Base-by-base conservation (phyloP, 2,888 invertebrate species). In the Tryphoninae sp. region DNA sequence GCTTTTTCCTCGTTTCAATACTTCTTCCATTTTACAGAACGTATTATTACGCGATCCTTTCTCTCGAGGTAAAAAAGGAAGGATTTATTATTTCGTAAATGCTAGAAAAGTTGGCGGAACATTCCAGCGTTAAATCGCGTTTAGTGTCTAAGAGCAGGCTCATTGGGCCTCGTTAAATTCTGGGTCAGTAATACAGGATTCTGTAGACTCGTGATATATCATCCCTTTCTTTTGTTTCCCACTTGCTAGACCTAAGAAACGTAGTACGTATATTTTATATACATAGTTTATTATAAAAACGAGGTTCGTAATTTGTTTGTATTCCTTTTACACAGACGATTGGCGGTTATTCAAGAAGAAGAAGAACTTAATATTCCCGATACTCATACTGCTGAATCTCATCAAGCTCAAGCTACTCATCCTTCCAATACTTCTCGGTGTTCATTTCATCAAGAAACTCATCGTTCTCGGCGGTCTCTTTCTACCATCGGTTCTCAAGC, bases 361-460 rank as follows among this genome's bases (percentile, higher is more conserved):
- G 93, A 97, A 97, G 91, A 94, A 96, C 58, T 94, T 97, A 89
- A 96, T 97, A 85, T 80, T 92, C 19, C 92, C 92, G 8, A 55
- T 92, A 68, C 86, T 92, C 2, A 91, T 91, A 62, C 83, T 92
- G 13, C 75, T 92, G 77, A 91, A 92, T 67, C 85, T 92, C 33
- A 40, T 92, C n/a, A 92, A 92, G 82, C 67, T 92, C 64, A 95
- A 95, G 86, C 87, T 95, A 11, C 88, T 95, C 58, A 90, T 95
- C 26, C 91, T 95, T 0, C 94, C 95, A 0, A 93, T 95, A 2
- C 92, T 95, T 2, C 90, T 95, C 9, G 93, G 94, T 1, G 94
- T 95, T 0, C 90, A 95, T 84, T 93, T 95, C 86, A 95, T 95
- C 84, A 95, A 95, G 91, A 95, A 95, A 86, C 90, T 95, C 2